Evolutionary conservation across 2,888 invertebrate genomes (phyloP), one percentile per base, ranked within the genome.

Genomic region (Chorisops tibialis): DNA sequence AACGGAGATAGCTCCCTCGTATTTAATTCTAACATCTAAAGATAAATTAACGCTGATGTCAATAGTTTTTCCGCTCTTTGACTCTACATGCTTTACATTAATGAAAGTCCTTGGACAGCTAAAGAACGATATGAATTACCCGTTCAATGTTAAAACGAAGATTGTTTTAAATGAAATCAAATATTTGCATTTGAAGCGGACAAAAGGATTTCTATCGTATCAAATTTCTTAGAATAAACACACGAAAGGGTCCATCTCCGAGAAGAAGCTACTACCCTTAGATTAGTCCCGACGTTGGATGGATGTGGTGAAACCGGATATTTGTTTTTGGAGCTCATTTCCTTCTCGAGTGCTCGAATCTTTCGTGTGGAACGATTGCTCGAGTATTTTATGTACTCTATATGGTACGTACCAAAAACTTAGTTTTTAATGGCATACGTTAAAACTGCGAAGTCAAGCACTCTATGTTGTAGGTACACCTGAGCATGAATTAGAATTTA

Each of bases 191-290:
- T 49, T 24, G 48, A 30, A 63, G 37, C 50, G 51, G 60, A 63
- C 63, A 61, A 63, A 56, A 60, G 63, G 56, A 63, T 60, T 60
- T 56, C 24, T 22, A 43, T 18, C 54, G 48, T 47, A 56, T 63
- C 60, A 56, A 63, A 63, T 63, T 63, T 63, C 63, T 63, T 63
- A 56, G 54, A 50, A 45, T 35, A 63, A 63, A 63, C 56, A 63
- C 21, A 61, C 22, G 56, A 9, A 39, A 16, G 41, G 38, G 24
- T 51, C 38, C 12, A 22, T 51, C 19, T n/a, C 11, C 4, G 37
- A 50, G 12, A 50, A 35, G 16, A 37, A 48, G 48, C 24, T 22
- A 9, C 3, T 35, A 14, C 35, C 35, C 16, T 50, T 35, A 18
- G 50, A 37, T 37, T 16, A 41, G 14, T 41, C 6, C 16, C 12